phyloP scores from a whole-genome alignment of 2,888 invertebrate genomes.

The Rhamphomyia laevipes region DNA sequence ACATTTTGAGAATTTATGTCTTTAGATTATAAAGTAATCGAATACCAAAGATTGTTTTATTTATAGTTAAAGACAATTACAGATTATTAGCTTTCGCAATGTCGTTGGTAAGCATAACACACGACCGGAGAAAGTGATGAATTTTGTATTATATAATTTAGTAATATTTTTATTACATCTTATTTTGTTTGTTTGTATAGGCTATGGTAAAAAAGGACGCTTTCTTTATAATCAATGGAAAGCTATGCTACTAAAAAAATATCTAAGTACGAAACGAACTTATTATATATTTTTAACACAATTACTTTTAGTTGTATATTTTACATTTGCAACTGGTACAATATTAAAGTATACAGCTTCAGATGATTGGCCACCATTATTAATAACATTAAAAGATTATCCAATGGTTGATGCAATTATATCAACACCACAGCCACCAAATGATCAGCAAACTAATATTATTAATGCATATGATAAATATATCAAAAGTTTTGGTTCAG shows the following conservation, averaged over 20 bases:
- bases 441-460: constrained; percentile 4
- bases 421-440: too few species aligned
- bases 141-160: too few species aligned
- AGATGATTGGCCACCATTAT: constrained; percentile 40
- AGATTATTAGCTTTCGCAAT: too few species aligned
- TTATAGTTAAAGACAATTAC: too few species aligned
- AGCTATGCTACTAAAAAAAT: constrained; percentile 57
- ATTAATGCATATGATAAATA: constrained; percentile 27
- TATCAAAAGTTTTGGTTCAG: neutral
- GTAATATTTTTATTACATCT: too few species aligned
- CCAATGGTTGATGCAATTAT: neutral
- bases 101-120: too few species aligned
- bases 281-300: constrained; percentile 50
- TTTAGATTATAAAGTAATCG: too few species aligned
- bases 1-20: too few species aligned
- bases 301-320: constrained; percentile 34
- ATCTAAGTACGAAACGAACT: constrained; percentile 51
- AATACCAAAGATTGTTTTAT: too few species aligned
- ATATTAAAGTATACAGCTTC: constrained; percentile 40
- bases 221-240: constrained; percentile 47
- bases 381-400: constrained; percentile 14
- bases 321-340: constrained; percentile 49
- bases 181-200: too few species aligned
- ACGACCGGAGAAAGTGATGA: too few species aligned
- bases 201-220: constrained; percentile 13